These are phyloP conservation scores for Holothuria scabra DNA, from an alignment of 53 echinoderm and acorn worm species.

Conservation along the genomic window DNA sequence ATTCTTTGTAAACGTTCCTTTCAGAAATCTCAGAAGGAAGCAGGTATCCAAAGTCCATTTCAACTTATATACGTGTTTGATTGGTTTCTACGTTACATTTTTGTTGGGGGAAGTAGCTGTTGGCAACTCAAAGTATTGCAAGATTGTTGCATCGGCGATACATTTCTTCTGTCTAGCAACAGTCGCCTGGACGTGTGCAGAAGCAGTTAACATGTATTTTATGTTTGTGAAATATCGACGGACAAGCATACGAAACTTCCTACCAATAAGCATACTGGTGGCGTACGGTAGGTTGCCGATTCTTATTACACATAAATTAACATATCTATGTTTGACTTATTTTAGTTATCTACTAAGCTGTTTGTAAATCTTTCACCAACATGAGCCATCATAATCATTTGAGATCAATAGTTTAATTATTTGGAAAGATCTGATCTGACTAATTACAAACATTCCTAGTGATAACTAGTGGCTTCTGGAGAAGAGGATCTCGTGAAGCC, in stretches of 20 bases:
- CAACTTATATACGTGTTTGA: background rate
- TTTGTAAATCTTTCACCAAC: no score
- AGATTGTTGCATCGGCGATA: background rate
- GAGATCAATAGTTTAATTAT: no score
- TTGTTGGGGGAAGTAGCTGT: background rate
- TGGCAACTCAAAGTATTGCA: background rate
- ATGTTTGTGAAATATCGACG: conserved; percentile 17
- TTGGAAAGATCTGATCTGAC: no score
- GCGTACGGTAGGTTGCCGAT: background rate
- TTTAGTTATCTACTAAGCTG: no score
- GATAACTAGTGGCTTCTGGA: no score
- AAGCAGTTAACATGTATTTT: conserved; percentile 5
- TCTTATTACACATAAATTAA: no score
- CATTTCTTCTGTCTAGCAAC: conserved; percentile 6
- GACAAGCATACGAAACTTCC: background rate
- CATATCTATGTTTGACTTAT: no score
- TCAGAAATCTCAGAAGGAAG: background rate
- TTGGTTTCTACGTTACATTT: conserved; percentile 17
- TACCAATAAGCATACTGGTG: background rate
- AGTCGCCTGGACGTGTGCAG: conserved; percentile 13
- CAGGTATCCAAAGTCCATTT: background rate
- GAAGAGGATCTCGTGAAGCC: no score
- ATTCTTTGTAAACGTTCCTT: no score
- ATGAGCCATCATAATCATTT: no score
- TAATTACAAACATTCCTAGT: no score